Conservation (phyloP, 2,888 invertebrate genomes). For the Trichogramma dendrolimi region DNA sequence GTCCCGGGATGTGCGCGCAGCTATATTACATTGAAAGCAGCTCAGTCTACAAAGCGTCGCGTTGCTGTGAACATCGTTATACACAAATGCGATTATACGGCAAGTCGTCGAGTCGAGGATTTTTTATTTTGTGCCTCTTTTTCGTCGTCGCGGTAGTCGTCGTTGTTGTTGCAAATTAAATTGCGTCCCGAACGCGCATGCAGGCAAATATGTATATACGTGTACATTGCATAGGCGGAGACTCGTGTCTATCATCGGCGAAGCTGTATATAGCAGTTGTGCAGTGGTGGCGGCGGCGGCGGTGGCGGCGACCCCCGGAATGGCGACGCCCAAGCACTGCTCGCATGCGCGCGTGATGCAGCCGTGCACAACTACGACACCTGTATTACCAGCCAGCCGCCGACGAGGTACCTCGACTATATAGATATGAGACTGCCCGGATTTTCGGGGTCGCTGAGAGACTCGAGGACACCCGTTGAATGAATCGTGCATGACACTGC, state of each 20-base stretch:
- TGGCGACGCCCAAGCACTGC: slow-evolving; percentile 2
- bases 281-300: too few relatives aligned
- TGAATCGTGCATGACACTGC: neutral
- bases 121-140: neutral
- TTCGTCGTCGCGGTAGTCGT: too few relatives aligned
- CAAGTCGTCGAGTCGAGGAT: slow-evolving; percentile 21
- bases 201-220: slow-evolving; percentile 1
- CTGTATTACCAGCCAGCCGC: neutral
- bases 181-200: too few relatives aligned
- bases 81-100: slow-evolving; percentile 29
- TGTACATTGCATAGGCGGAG: slow-evolving; percentile 23
- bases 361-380: too few relatives aligned
- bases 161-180: too few relatives aligned
- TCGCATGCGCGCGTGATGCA: too few relatives aligned
- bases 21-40: slow-evolving; percentile 12
- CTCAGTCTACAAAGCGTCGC: slow-evolving; percentile 47
- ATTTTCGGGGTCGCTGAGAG: slow-evolving; percentile 16
- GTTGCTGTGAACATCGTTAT: slow-evolving; percentile 32
- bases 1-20: neutral
- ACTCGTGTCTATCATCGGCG: neutral
- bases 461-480: slow-evolving; percentile 28
- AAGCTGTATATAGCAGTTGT: too few relatives aligned
- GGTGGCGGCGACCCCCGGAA: too few relatives aligned
- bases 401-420: slow-evolving; percentile 4
- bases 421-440: slow-evolving; percentile 21